Percentiles rank a stretch among this genome's conserved stretches.
These are phyloP conservation scores for Neotoma lepida DNA, from an alignment of 2,113 vertebrate species.

Conservation along the genomic window DNA sequence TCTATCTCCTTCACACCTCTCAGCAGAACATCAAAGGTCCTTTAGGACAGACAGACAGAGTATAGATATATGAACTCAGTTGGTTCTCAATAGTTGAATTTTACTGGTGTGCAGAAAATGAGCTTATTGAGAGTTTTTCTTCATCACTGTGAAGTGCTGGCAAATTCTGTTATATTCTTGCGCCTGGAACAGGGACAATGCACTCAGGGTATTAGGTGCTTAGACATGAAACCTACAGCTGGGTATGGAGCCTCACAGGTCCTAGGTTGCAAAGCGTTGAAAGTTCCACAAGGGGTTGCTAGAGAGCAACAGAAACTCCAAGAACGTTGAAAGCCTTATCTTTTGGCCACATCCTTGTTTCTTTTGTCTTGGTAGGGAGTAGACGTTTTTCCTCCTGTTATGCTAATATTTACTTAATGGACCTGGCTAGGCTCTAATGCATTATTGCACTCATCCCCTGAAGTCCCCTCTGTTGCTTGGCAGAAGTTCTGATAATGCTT, in stretches of 20 bases:
- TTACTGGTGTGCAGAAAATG: not conserved
- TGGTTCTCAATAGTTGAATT: not conserved
- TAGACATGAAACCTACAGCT: not conserved
- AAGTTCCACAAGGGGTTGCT: slow-evolving; percentile 76
- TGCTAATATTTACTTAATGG: slow-evolving; percentile 16
- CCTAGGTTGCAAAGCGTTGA: slow-evolving; percentile 1
- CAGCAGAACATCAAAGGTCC: not conserved
- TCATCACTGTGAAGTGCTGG: not conserved
- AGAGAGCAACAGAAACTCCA: slow-evolving; percentile 65
- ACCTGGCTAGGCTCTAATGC: not conserved
- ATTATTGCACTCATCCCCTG: not conserved
- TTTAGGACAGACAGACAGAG: not conserved
- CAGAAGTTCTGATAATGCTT: not conserved
- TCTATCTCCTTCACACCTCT: not conserved
- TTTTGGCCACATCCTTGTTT: not conserved
- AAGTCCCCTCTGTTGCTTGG: slow-evolving; percentile 7
- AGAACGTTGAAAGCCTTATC: not conserved
- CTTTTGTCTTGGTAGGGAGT: slow-evolving; percentile 11
- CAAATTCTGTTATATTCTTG: not conserved
- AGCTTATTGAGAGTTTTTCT: not conserved
- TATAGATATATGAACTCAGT: not conserved
- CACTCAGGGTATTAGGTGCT: not conserved
- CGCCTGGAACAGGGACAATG: not conserved
- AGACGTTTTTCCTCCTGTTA: not conserved
- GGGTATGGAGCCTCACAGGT: not conserved